Base-by-base conservation (phyloP, 2,113 vertebrate species). In the Stegastes partitus region DNA sequence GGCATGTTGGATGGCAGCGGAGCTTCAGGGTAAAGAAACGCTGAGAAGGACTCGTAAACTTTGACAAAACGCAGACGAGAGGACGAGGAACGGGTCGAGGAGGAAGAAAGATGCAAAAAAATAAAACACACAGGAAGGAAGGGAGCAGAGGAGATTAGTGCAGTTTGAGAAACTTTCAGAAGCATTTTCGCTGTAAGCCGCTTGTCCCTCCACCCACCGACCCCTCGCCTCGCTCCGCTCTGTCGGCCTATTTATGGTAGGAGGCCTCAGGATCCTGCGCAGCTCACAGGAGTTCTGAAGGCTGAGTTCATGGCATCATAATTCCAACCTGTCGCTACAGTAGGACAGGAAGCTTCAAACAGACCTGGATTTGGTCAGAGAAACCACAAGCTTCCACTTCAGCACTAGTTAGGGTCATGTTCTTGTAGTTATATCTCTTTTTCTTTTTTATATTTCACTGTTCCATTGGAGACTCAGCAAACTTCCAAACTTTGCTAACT, bases 181-280 rank as follows among this genome's bases (percentile, higher is more conserved):
- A 77, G 69, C 88, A 83, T 86, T 91, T 90, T 81, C 56, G 67
- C 68, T 75, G 51, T 19, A 47, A 72, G 79, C 74, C 4, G 21
- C 9, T 31, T 42, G 67, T 73, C 68, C 74, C 69, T 62, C 71
- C 61, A 74, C 78, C 69, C 77, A 28, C 49, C 16, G 19, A 74
- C 28, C 71, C 71, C 63, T 70, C 77, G 70, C 73, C 69, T 51
- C 73, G 19, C 77, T 77, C 74, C 34, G 25, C 70, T 87, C 87
- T 49, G 78, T 78, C 83, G 90, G 93, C 85, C 95, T 95, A 94
- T 95, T 94, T 95, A 95, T 94, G 95, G 95, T 92, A 93, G 90
- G 87, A 91, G 93, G 73, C 83, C 87, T 81, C 37, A 21, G 66
- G 77, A 85, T 79, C 73, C 83, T 61, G 26, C 65, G 63, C 79